Evolutionary conservation across 2,888 invertebrate species (phyloP).

Genomic region (Aleiodes leptofemur): DNA sequence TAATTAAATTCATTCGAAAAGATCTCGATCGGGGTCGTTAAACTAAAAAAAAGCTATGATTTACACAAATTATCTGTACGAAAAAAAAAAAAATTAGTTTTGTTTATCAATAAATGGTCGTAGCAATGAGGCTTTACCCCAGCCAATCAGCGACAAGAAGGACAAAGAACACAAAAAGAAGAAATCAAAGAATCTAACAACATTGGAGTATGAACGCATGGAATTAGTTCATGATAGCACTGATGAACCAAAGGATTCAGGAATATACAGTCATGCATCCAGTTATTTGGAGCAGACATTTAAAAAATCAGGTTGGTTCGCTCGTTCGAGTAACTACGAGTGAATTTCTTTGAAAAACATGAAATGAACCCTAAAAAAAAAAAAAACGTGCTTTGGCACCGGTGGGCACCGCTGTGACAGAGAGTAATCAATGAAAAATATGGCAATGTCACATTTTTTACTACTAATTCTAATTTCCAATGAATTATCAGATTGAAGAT

Average conservation of each 20-base stretch:
- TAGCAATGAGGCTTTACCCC: slow-evolving; percentile 74
- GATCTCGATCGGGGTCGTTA: slow-evolving; percentile 30
- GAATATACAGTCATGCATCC: slow-evolving; percentile 45
- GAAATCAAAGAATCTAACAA: slow-evolving; percentile 74
- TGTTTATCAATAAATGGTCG: slow-evolving; percentile 40
- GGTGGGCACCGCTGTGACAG: slow-evolving; percentile 52
- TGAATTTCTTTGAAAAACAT: slow-evolving; percentile 2
- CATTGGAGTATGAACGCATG: slow-evolving; percentile 37
- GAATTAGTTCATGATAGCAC: slow-evolving; percentile 4
- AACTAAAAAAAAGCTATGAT: background rate
- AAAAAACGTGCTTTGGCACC: background rate
- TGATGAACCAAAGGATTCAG: slow-evolving; percentile 42
- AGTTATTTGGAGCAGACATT: slow-evolving; percentile 38
- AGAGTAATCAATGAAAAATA: slow-evolving; percentile 44
- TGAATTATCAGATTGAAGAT: too few species aligned
- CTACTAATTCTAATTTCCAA: too few species aligned
- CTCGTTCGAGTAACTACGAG: background rate
- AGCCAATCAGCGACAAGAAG: slow-evolving; percentile 78
- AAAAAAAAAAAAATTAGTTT: slow-evolving; percentile 3
- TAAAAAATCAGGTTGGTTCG: slow-evolving; percentile 58
- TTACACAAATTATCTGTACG: background rate
- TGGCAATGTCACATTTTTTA: too few species aligned
- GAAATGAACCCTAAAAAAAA: background rate
- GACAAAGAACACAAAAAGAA: slow-evolving; percentile 81
- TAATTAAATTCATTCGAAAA: background rate